These are phyloP conservation scores for Polyodon spathula DNA, from an alignment of 2,113 vertebrate genomes.

Conservation along the genomic window DNA sequence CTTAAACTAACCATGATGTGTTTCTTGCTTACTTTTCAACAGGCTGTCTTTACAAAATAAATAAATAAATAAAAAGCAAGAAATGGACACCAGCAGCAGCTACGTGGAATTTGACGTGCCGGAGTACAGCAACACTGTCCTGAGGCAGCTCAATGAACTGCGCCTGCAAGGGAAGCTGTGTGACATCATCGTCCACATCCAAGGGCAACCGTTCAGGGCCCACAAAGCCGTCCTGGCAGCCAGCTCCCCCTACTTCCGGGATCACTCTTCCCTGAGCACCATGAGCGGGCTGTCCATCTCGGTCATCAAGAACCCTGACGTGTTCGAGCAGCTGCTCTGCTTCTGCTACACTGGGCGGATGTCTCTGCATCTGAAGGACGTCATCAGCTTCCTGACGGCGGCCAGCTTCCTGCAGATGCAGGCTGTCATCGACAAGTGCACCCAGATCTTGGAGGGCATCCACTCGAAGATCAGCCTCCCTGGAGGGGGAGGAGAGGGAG, in stretches of 20 bases:
- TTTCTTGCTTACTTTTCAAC: slow-evolving; percentile 7
- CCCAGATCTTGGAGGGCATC: slow-evolving; percentile 92
- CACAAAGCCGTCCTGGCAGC: slow-evolving; percentile 95
- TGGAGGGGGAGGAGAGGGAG: slow-evolving; percentile 58
- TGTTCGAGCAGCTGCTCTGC: slow-evolving; percentile 91
- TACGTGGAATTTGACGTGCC: slow-evolving; percentile 98
- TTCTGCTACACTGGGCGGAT: slow-evolving; percentile 98
- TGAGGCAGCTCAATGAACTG: slow-evolving; percentile 92
- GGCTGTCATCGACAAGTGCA: slow-evolving; percentile 95
- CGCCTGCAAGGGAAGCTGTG: slow-evolving; percentile 93
- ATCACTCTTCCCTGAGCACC: slow-evolving; percentile 91
- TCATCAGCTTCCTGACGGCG: slow-evolving; percentile 92
- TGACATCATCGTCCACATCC: slow-evolving; percentile 96
- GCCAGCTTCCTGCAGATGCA: slow-evolving; percentile 98
- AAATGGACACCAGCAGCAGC: slow-evolving; percentile 91
- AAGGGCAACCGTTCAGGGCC: slow-evolving; percentile 91
- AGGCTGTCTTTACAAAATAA: slow-evolving; percentile 37
- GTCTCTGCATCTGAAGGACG: slow-evolving; percentile 90
- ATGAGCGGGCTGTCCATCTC: slow-evolving; percentile 98
- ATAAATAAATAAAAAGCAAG: slow-evolving; percentile 58
- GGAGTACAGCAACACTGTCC: slow-evolving; percentile 93
- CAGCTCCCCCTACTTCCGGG: slow-evolving; percentile 94
- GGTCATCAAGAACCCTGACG: slow-evolving; percentile 92
- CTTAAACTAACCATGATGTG: background rate
- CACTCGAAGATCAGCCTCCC: slow-evolving; percentile 91